These are phyloP conservation scores for Pissodes strobi DNA, from an alignment of 1,140 invertebrate species.

Conservation along the genomic window DNA sequence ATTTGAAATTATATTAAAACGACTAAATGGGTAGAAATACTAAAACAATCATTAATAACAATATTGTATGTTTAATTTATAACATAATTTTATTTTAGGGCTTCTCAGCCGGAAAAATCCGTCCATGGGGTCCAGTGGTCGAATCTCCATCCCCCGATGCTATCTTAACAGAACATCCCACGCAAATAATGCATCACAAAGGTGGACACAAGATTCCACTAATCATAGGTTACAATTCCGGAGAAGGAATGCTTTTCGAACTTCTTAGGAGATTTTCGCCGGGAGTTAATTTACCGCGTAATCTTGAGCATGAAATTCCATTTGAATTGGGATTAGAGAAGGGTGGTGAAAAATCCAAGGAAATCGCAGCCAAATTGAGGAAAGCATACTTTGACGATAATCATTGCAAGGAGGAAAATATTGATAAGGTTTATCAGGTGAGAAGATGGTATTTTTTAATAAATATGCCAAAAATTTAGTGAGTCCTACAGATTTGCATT, in stretches of 20 bases:
- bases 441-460: too few species aligned
- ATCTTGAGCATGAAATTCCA: constrained; percentile 58
- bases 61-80: too few species aligned
- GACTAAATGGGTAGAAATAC: too few species aligned
- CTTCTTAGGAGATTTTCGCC: constrained; percentile 48
- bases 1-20: too few species aligned
- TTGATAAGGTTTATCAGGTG: constrained; percentile 44
- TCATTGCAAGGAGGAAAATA: constrained; percentile 53
- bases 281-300: constrained; percentile 55
- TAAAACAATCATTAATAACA: too few species aligned
- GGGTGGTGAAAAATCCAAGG: constrained; percentile 53
- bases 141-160: constrained; percentile 57
- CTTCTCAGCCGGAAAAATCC: constrained; percentile 52
- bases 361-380: constrained; percentile 58
- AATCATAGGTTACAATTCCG: constrained; percentile 60
- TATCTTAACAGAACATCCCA: constrained; percentile 58
- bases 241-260: constrained; percentile 53
- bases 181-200: constrained; percentile 53
- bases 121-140: constrained; percentile 60
- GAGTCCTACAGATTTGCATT: too few species aligned
- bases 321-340: constrained; percentile 56
- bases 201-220: constrained; percentile 58
- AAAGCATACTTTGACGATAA: constrained; percentile 60
- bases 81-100: constrained; percentile 37
- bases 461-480: too few species aligned